Evolutionary conservation across 2,113 vertebrate species (phyloP).

Genomic region (Ibidorhyncha struthersii): DNA sequence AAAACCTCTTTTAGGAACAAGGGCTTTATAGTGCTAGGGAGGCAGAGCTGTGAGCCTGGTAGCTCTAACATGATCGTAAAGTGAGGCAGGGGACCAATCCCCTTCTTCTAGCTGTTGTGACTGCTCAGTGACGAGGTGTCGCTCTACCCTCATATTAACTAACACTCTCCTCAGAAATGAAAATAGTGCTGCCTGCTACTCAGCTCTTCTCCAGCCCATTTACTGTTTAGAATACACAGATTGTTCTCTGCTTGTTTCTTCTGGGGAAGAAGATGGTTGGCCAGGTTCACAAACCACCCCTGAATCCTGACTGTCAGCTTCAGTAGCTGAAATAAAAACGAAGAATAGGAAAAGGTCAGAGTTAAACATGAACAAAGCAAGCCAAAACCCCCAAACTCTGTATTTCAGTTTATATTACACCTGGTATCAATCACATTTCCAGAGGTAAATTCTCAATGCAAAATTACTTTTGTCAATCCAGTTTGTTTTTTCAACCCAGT

Average conservation of each 20-base stretch:
- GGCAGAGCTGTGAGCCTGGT: neutral
- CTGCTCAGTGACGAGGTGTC: neutral
- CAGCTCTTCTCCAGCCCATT: conserved; percentile 31
- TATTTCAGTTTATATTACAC: neutral
- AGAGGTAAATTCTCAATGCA: neutral
- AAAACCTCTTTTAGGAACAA: neutral
- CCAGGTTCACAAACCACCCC: neutral
- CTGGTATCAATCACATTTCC: neutral
- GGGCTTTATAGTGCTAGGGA: neutral
- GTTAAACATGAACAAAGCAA: neutral
- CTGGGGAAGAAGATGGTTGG: conserved; percentile 29
- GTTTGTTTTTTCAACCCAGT: neutral
- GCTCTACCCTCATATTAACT: neutral
- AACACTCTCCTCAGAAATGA: neutral
- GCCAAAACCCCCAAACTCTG: neutral
- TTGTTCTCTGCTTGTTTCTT: conserved; percentile 21
- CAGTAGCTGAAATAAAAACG: conserved; percentile 42
- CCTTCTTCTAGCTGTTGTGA: neutral
- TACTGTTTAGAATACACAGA: neutral
- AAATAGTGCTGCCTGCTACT: neutral
- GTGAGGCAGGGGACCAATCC: neutral
- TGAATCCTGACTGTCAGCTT: conserved; percentile 45
- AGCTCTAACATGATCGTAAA: neutral
- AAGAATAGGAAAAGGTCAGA: neutral
- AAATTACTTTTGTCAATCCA: neutral